Evolutionary conservation across 2,797 vertebrate species (phyloP), one percentile per base, ranked within the genome.

Genomic region (Pithecia hirsuta): DNA sequence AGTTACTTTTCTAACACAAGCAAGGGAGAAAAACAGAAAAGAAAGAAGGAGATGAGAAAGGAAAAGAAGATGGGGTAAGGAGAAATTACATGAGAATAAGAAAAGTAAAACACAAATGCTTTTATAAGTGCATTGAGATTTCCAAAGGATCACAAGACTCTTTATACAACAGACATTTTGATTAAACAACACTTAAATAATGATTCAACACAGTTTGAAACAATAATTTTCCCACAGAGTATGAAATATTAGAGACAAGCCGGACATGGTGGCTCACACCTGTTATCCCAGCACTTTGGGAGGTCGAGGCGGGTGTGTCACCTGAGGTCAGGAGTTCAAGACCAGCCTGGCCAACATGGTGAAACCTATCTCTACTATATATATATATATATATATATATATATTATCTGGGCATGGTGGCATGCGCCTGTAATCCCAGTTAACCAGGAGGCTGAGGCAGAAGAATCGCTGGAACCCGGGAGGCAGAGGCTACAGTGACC

Each of bases 1-100:
- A 78, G n/a, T 86, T 86, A 83, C 70, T 74, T 87, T 83, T 82
- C 74, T 84, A 93, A 80, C n/a, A 70, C 8, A 93, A 14, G 55
- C 7, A 96, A 33, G 57, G 52, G 33, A 41, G 13, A 83, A 79
- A 44, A 72, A 33, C 2, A 74, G 15, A 46, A 80, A 28, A 64
- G 12, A 55, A 7, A 89, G 78, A 95, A 74, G 75, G 36, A 52
- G 7, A 83, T 26, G 33, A 59, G 28, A 94, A 91, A 94, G 13
- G 17, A 33, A 74, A 76, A 17, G 57, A 74, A 93, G 93, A 59
- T 46, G 9, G 26, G 39, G 13, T 59, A 89, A 90, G 57, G 61
- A 22, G 48, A 88, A 22, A 57, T 80, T 76, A 64, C 75, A 89
- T 50, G 46, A 90, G 46, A 93, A 30, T 79, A 61, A 72, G 30